Base-by-base conservation (phyloP, 2,797 vertebrate genomes). In the Pempheris klunzingeri region DNA sequence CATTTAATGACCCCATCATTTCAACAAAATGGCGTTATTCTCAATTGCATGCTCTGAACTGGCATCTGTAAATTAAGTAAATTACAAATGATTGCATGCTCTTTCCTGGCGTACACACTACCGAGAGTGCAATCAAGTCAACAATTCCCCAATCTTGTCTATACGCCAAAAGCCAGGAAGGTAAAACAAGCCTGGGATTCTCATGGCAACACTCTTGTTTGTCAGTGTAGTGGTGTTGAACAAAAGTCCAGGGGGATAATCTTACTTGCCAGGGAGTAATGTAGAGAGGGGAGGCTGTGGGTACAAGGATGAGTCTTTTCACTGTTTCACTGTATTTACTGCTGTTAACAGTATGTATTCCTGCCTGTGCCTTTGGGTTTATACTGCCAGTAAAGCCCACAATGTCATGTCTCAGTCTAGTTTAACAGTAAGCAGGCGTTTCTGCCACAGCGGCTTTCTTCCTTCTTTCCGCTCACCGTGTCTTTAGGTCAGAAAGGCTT, bases 261-360 rank as follows among this genome's bases (percentile, higher is more conserved):
- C 73, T 74, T 47, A 75, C 78, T 79, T 78, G 70, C 62, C 54
- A 49, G 77, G 67, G 73, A 85, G 81, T 64, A 62, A 82, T 74
- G 76, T 65, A 46, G 53, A 83, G 66, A 80, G 71, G 72, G 41
- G 49, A 61, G 30, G 63, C 77, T 44, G 30, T 47, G 59, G 76
- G 71, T 75, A 79, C 50, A 71, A 12, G 20, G 78, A 82, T 76
- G 81, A 83, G 73, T 84, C 80, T 88, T n/a, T 81, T 79, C 32
- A 24, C 41, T 84, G 89, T 82, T 92, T n/a, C n/a, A n/a, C n/a
- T n/a, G n/a, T 92, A 87, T 91, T 87, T 90, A 88, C 83, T 88
- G 79, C 78, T 87, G 81, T 90, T 90, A 90, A 89, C 87, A 53
- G 84, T 74, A 68, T 61, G 72, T 77, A 77, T 84, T 82, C 83